phyloP scores from a whole-genome alignment of 2,797 vertebrate species.

The Arctocebus calabarensis region DNA sequence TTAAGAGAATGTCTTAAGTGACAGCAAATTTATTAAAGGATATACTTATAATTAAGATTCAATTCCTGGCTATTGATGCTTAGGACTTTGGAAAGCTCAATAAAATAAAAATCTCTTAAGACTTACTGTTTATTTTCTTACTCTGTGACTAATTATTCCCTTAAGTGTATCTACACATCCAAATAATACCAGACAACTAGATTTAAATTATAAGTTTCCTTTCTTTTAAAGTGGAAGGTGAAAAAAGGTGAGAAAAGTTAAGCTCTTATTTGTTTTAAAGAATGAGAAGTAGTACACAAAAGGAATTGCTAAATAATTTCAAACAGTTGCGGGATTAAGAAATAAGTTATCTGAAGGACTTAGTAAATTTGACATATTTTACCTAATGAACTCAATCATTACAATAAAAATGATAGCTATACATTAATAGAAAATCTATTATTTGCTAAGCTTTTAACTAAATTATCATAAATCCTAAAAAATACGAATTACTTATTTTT shows the following conservation, averaged over 20 bases:
- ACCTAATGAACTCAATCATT: neutral
- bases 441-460: neutral
- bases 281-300: constrained; percentile 41
- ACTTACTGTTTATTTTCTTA: neutral
- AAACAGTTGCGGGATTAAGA: neutral
- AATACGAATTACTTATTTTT: neutral
- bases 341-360: neutral
- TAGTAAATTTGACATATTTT: constrained; percentile 23
- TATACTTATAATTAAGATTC: constrained; percentile 29
- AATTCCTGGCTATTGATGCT: neutral
- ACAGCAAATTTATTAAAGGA: constrained; percentile 27
- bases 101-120: neutral
- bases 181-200: neutral
- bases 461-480: neutral
- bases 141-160: constrained; percentile 52
- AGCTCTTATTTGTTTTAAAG: constrained; percentile 10
- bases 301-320: neutral
- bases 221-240: neutral
- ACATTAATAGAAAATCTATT: neutral
- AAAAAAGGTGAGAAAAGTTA: constrained; percentile 29
- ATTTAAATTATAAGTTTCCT: constrained; percentile 41
- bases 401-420: neutral
- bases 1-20: constrained; percentile 32
- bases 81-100: neutral
- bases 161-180: neutral